A percentile compares a stretch with the other conserved stretches of the same genome.
These are phyloP conservation scores for Oithona nana DNA, from an alignment of 2,888 invertebrate genomes.

Conservation along the genomic window DNA sequence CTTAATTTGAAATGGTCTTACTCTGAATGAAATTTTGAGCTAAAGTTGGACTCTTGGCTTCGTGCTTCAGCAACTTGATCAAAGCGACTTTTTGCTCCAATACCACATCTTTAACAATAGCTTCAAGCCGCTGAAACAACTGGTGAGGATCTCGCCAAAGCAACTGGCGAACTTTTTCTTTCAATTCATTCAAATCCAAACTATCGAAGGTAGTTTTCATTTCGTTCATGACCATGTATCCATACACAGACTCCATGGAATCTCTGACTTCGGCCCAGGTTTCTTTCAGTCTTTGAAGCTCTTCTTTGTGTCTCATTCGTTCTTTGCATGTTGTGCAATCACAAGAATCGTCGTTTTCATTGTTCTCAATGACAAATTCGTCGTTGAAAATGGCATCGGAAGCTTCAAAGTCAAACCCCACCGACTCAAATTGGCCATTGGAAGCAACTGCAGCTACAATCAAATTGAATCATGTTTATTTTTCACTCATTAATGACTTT, in stretches of 20 bases:
- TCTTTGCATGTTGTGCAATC: background rate
- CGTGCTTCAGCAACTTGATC: slow-evolving; percentile 33
- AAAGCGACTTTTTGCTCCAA: slow-evolving; percentile 41
- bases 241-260: slow-evolving; percentile 30
- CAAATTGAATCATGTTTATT: too few species aligned
- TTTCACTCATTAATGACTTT: too few species aligned
- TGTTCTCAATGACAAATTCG: background rate
- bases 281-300: slow-evolving; percentile 30
- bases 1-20: slow-evolving; percentile 22
- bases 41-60: slow-evolving; percentile 33
- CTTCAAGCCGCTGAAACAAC: slow-evolving; percentile 41
- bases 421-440: background rate
- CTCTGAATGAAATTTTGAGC: slow-evolving; percentile 36
- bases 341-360: background rate
- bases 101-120: slow-evolving; percentile 42
- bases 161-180: slow-evolving; percentile 30
- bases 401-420: background rate
- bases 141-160: slow-evolving; percentile 41
- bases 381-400: slow-evolving; percentile 1
- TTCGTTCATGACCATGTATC: slow-evolving; percentile 24
- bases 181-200: slow-evolving; percentile 20
- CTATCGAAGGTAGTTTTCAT: slow-evolving; percentile 20
- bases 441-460: background rate
- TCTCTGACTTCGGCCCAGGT: slow-evolving; percentile 33
- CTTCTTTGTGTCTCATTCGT: slow-evolving; percentile 27